Evolutionary conservation across 1,140 invertebrate genomes (phyloP), one percentile per base, ranked within the genome.

Genomic region (Caenorhabditis remanei): DNA sequence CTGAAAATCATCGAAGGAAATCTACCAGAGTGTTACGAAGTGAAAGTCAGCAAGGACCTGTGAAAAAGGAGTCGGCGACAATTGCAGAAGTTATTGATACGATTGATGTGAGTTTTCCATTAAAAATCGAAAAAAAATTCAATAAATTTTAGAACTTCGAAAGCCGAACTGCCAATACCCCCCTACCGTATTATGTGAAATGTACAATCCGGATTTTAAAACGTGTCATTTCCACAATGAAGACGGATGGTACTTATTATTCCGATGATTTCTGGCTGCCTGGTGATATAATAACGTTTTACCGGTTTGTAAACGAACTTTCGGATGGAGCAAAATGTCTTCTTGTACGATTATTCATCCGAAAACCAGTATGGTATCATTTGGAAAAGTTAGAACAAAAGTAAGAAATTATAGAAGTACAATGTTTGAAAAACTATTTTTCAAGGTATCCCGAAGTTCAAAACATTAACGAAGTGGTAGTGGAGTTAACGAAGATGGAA

Each of bases 311-410:
- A 16, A 46, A 79, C 5, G n/a, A 11, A 2, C 46, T 79, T 21
- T 50, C 71, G 0, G 71, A 79, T 46, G 40, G 16, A 79, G 71
- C 71, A 8, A 79, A 79, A 53, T 79, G 71, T 24, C 46, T 79
- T 43, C 46, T 79, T 24, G 71, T 79, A 11, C 16, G 71, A 8
- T 50, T 79, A 24, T 79, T 79, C n/a, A 53, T 79, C 24, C 43
- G 71, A 21, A 79, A 79, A 43, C 40, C 46, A 9, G 46, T 4
- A 24, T 79, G 71, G 71, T 79, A 79, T 79, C 43, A 79, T 24
- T 79, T 79, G 14, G 71, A 79, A 79, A 79, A 79, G 14, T 50
- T 79, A n/a, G 46, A 79, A 24, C 43, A 79, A 24, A 79, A 79
- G 61, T 63, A 32, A 63, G 61, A 4, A 58, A 8, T 21, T 21